Evolutionary conservation across 2,113 vertebrate genomes (phyloP).

Genomic region (Chaetodon auriga): DNA sequence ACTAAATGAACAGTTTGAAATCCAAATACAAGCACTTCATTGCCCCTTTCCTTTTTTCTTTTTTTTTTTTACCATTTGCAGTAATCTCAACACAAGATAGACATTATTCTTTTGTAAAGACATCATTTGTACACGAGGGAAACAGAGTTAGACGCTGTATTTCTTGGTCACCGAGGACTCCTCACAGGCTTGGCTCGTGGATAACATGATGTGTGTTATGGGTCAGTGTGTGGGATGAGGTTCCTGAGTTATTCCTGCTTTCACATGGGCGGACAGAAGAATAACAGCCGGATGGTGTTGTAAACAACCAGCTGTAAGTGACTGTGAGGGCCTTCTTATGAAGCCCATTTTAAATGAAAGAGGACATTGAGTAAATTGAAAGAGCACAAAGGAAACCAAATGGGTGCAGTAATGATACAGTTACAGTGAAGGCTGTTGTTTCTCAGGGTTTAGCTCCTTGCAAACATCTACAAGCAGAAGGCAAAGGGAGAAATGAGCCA

Average conservation of each 20-base stretch:
- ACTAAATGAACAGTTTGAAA: not conserved
- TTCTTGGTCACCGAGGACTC: constrained; percentile 30
- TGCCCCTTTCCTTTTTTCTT: too few relatives aligned
- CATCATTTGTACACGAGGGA: constrained; percentile 25
- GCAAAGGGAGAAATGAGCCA: constrained; percentile 20
- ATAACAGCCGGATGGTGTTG: constrained; percentile 27
- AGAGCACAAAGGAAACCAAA: not conserved
- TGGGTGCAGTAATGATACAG: not conserved
- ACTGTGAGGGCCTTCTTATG: constrained; percentile 11
- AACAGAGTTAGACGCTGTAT: constrained; percentile 15
- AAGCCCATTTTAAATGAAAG: constrained; percentile 18
- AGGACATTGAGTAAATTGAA: constrained; percentile 23
- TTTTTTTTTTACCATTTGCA: not conserved
- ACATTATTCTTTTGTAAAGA: constrained; percentile 12
- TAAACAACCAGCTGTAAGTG: constrained; percentile 31
- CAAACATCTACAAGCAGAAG: constrained; percentile 12
- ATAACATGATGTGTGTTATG: constrained; percentile 54
- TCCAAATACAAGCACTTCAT: not conserved
- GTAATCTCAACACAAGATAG: not conserved
- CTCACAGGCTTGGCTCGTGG: constrained; percentile 40
- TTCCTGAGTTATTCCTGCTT: constrained; percentile 38
- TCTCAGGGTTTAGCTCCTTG: not conserved
- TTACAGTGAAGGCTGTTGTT: constrained; percentile 6
- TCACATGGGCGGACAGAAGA: constrained; percentile 27
- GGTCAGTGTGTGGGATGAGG: constrained; percentile 58